Conservation (phyloP, 2,888 invertebrate genomes). For the Psococerastis gibbosa region DNA sequence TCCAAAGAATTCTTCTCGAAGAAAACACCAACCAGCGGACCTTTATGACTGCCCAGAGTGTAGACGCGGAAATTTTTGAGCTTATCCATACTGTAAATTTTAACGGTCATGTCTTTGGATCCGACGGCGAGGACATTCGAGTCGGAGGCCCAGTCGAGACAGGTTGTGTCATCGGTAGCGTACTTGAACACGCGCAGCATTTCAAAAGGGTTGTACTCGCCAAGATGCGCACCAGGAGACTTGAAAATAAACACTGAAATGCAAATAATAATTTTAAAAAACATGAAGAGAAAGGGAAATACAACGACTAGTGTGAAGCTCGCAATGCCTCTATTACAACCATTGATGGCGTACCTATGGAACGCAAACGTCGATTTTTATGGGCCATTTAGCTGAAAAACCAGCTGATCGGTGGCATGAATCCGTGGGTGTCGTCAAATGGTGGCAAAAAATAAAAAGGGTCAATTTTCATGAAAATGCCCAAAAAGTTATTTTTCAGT, state of each 20-base stretch:
- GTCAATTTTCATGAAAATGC: too few relatives aligned
- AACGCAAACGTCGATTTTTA: too few relatives aligned
- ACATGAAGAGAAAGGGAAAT: conserved; percentile 4
- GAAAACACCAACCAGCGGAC: conserved; percentile 65
- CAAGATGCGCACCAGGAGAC: conserved; percentile 59
- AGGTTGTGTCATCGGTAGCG: conserved; percentile 65
- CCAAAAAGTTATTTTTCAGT: too few relatives aligned
- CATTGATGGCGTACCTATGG: too few relatives aligned
- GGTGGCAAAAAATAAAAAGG: too few relatives aligned
- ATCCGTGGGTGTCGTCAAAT: too few relatives aligned
- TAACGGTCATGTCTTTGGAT: conserved; percentile 69
- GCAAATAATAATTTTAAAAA: conserved; percentile 13
- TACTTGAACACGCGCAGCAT: conserved; percentile 68
- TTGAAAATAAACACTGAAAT: conserved; percentile 63
- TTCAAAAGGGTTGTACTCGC: conserved; percentile 73
- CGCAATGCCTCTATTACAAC: too few relatives aligned
- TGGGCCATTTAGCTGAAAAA: too few relatives aligned
- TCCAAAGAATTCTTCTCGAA: conserved; percentile 77
- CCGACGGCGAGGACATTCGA: conserved; percentile 79
- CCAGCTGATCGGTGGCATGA: too few relatives aligned
- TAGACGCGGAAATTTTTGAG: conserved; percentile 56
- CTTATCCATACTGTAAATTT: conserved; percentile 59
- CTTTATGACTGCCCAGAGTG: conserved; percentile 66
- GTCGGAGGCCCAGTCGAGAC: conserved; percentile 83
- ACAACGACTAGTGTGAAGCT: conserved; percentile 5